These are phyloP conservation scores for Eumaeus atala DNA, from an alignment of 1,140 invertebrate genomes.

Conservation along the genomic window DNA sequence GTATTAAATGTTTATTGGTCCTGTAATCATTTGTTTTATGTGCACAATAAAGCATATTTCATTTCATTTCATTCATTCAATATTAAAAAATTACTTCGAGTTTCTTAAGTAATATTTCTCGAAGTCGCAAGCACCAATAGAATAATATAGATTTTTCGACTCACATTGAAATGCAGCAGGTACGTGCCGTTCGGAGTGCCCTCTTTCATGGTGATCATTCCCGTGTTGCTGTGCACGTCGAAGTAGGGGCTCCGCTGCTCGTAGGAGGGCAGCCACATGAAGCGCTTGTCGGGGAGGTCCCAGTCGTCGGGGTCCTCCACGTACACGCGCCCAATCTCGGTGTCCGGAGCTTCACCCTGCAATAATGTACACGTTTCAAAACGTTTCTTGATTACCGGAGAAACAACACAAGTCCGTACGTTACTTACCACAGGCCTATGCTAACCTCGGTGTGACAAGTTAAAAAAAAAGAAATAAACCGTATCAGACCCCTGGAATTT, in stretches of 20 bases:
- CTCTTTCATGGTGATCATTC: slow-evolving; percentile 88
- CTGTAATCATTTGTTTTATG: too few relatives aligned
- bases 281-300: slow-evolving; percentile 92
- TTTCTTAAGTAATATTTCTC: too few relatives aligned
- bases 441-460: too few relatives aligned
- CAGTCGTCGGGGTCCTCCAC: slow-evolving; percentile 94
- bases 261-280: slow-evolving; percentile 77
- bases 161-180: slow-evolving; percentile 81
- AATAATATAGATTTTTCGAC: slow-evolving; percentile 20
- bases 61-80: too few relatives aligned
- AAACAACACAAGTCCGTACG: too few relatives aligned
- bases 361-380: slow-evolving; percentile 17
- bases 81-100: too few relatives aligned
- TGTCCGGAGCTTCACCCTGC: slow-evolving; percentile 81
- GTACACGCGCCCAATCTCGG: slow-evolving; percentile 91
- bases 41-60: too few relatives aligned
- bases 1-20: too few relatives aligned
- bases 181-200: slow-evolving; percentile 82
- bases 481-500: too few relatives aligned
- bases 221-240: slow-evolving; percentile 80
- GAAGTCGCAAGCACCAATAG: too few relatives aligned
- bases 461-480: too few relatives aligned
- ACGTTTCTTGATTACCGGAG: background rate
- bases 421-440: too few relatives aligned
- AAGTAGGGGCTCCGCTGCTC: slow-evolving; percentile 77